phyloP scores from a whole-genome alignment of 1,140 invertebrate species.

The Bathynomus jamesi region DNA sequence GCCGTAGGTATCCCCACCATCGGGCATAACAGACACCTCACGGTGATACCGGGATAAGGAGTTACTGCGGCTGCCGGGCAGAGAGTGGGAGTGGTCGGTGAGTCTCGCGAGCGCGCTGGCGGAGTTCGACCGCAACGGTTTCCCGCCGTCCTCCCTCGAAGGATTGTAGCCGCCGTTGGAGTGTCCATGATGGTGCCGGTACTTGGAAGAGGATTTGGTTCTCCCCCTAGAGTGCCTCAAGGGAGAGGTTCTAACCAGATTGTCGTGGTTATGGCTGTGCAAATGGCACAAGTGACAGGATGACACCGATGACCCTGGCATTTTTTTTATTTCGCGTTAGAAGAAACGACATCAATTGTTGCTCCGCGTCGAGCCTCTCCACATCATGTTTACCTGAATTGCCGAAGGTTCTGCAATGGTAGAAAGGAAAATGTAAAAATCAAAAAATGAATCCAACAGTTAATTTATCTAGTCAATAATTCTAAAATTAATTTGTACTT shows the following conservation, averaged over 20 bases:
- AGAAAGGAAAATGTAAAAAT: too few species aligned
- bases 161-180: slow-evolving; percentile 3
- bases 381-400: too few species aligned
- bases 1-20: slow-evolving; percentile 10
- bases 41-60: slow-evolving; percentile 8
- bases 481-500: too few species aligned
- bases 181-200: slow-evolving; percentile 6
- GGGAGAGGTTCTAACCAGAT: slow-evolving; percentile 5
- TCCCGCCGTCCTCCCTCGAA: not conserved
- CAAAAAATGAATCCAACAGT: too few species aligned
- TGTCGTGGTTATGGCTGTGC: slow-evolving; percentile 12
- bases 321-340: too few species aligned
- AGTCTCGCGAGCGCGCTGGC: slow-evolving; percentile 9
- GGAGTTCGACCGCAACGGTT: not conserved
- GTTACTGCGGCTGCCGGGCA: slow-evolving; percentile 16
- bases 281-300: slow-evolving; percentile 15
- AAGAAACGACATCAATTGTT: too few species aligned
- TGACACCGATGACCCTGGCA: not conserved
- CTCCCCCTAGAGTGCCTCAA: slow-evolving; percentile 4
- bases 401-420: too few species aligned
- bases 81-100: slow-evolving; percentile 13
- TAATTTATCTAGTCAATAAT: too few species aligned
- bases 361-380: too few species aligned
- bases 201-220: slow-evolving; percentile 2
- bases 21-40: slow-evolving; percentile 12